Conservation (phyloP, 1,140 invertebrate genomes). For the Papilio polyxenes region DNA sequence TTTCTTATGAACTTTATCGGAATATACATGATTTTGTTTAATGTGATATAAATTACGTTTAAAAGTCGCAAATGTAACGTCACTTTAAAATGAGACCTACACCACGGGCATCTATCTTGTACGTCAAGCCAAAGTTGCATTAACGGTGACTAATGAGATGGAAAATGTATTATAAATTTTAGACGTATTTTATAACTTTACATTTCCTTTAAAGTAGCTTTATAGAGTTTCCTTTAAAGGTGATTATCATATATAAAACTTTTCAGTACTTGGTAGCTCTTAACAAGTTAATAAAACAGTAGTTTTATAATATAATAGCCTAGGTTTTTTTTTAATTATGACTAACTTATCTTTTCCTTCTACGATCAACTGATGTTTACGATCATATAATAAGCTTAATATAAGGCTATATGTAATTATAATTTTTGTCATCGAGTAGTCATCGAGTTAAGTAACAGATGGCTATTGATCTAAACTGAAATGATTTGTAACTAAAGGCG, state of each 20-base stretch:
- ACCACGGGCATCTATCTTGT: constrained; percentile 43
- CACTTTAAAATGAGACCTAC: constrained; percentile 34
- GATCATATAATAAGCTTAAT: too few relatives aligned
- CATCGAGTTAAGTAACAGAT: too few relatives aligned
- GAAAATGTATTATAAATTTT: constrained; percentile 44
- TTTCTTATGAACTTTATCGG: neutral
- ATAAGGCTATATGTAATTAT: too few relatives aligned
- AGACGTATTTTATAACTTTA: constrained; percentile 32
- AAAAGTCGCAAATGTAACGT: constrained; percentile 40
- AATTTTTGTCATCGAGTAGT: too few relatives aligned
- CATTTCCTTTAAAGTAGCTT: constrained; percentile 30
- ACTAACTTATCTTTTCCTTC: neutral
- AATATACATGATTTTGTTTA: neutral
- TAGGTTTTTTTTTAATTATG: neutral
- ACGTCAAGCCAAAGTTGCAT: constrained; percentile 35
- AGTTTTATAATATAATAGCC: neutral
- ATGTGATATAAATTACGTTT: constrained; percentile 9
- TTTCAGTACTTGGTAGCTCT: neutral
- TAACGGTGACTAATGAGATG: constrained; percentile 48
- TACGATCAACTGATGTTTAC: too few relatives aligned
- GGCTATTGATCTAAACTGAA: constrained; percentile 21
- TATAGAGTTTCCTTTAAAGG: neutral
- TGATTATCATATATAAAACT: neutral
- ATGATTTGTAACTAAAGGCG: constrained; percentile 66
- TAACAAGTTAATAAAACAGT: neutral